Evolutionary conservation across 2,113 vertebrate species (phyloP).

Genomic region (Cephalopholis sonnerati): DNA sequence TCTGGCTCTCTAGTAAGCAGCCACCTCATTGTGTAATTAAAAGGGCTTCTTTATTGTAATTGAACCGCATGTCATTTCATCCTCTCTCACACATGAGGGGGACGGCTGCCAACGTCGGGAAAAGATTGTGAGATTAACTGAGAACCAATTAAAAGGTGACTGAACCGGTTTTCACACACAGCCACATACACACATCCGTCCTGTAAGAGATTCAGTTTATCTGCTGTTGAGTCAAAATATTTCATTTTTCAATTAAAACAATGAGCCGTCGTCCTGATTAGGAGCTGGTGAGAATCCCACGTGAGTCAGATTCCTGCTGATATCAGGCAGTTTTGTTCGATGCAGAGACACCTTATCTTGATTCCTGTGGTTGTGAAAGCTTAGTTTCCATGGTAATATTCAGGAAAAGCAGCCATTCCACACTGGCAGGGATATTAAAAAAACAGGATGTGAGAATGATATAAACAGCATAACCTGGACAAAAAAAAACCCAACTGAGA

Average conservation of each 20-base stretch:
- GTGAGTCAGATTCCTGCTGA: conserved; percentile 20
- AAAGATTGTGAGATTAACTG: conserved; percentile 30
- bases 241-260: conserved; percentile 20
- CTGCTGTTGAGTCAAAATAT: not conserved
- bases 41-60: conserved; percentile 71
- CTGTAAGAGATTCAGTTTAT: not conserved
- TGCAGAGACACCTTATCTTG: conserved; percentile 16
- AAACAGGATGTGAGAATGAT: conserved; percentile 29
- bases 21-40: conserved; percentile 73
- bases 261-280: not conserved
- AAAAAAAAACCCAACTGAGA: not conserved
- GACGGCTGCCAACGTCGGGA: conserved; percentile 12
- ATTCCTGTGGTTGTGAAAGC: conserved; percentile 28
- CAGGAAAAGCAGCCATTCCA: conserved; percentile 9
- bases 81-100: conserved; percentile 27
- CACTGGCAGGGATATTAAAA: conserved; percentile 14
- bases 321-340: not conserved
- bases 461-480: not conserved
- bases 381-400: conserved; percentile 38
- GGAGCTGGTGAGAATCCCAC: not conserved
- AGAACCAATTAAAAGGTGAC: conserved; percentile 47
- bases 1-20: conserved; percentile 57
- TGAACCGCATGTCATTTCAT: conserved; percentile 63
- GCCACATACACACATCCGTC: not conserved
- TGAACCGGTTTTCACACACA: not conserved